A percentile compares a stretch with the other conserved stretches of the same genome.
Conservation (phyloP, 2,888 invertebrate genomes). For the Orthosia cruda region DNA sequence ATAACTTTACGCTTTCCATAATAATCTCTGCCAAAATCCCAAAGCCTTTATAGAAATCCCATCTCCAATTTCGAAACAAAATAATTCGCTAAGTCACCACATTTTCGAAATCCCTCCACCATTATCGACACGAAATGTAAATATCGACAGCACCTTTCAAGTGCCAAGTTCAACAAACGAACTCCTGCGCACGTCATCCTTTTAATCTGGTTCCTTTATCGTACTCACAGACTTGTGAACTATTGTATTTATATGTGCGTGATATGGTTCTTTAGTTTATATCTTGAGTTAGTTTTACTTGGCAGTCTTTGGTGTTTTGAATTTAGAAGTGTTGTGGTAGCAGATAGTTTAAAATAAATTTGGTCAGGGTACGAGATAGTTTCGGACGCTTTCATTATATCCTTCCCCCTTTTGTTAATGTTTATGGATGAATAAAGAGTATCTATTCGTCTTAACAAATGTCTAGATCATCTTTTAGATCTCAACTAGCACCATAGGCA, state of each 20-base stretch:
- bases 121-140: constrained; percentile 10
- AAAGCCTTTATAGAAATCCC: neutral
- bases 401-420: no score
- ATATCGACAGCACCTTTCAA: constrained; percentile 27
- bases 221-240: constrained; percentile 29
- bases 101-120: neutral
- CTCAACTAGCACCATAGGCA: no score
- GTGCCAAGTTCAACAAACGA: constrained; percentile 68
- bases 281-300: neutral
- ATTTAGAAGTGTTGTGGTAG: neutral
- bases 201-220: constrained; percentile 66
- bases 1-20: neutral
- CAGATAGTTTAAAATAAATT: no score
- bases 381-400: no score
- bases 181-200: constrained; percentile 44
- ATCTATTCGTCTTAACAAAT: no score
- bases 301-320: neutral
- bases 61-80: neutral
- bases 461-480: no score
- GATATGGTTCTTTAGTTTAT: constrained; percentile 19
- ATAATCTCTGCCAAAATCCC: neutral
- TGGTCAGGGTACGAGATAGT: no score
- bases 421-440: no score
- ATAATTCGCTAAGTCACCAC: neutral
- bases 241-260: constrained; percentile 22